Evolutionary conservation across 2,888 invertebrate genomes (phyloP).

Genomic region (Mayetiola destructor): DNA sequence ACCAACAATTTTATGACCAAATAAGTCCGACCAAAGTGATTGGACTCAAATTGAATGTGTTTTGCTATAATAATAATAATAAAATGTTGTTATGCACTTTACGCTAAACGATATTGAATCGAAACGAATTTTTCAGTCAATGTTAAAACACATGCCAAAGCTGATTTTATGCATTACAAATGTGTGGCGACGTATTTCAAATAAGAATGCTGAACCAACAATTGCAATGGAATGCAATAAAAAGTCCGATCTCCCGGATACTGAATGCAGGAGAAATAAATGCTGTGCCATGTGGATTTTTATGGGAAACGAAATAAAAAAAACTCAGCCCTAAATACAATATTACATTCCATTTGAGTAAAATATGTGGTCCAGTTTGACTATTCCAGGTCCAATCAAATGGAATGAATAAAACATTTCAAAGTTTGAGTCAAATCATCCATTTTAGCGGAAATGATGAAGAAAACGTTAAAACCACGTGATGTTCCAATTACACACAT

Average conservation of each 20-base stretch:
- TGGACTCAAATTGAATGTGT: background rate
- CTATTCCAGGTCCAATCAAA: background rate
- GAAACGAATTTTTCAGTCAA: too few relatives aligned
- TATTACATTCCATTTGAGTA: background rate
- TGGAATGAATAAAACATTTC: too few relatives aligned
- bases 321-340: background rate
- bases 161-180: background rate
- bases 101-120: background rate
- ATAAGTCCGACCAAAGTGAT: conserved; percentile 2
- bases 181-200: background rate
- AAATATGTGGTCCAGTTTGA: background rate
- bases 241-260: too few relatives aligned
- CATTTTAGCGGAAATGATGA: too few relatives aligned
- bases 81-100: conserved; percentile 4
- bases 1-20: conserved; percentile 13
- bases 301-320: background rate
- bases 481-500: background rate
- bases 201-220: background rate
- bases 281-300: background rate
- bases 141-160: background rate
- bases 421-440: too few relatives aligned
- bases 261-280: background rate
- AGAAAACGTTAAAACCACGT: background rate
- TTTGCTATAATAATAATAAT: conserved; percentile 1
- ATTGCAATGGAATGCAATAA: too few relatives aligned